These are phyloP conservation scores for Phenganax subtilis DNA, from an alignment of 92 coral and sea anemone genomes.

Conservation along the genomic window DNA sequence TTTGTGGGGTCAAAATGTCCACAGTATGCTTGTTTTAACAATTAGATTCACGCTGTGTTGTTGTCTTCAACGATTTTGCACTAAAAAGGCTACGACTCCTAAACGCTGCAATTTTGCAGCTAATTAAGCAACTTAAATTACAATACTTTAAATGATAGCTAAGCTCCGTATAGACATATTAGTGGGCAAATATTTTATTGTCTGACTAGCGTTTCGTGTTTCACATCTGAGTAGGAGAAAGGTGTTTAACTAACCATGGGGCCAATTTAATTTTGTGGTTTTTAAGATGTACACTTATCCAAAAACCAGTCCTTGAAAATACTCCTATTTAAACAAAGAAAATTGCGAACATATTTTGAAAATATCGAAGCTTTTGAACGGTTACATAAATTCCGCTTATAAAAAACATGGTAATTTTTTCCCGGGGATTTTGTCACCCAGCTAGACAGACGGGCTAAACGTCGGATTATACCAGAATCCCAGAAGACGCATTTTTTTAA, in stretches of 20 bases:
- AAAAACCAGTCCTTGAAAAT: neutral
- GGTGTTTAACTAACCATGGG: conserved; percentile 10
- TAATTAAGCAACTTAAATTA: too few species aligned
- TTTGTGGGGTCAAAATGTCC: conserved; percentile 3
- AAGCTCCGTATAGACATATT: too few species aligned
- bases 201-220: conserved; percentile 4
- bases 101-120: neutral
- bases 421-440: neutral
- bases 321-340: neutral
- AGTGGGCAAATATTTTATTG: neutral
- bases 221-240: neutral
- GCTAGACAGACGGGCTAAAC: conserved; percentile 2
- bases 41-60: conserved; percentile 27
- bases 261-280: neutral
- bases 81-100: conserved; percentile 22
- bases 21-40: conserved; percentile 33
- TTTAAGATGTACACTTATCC: neutral
- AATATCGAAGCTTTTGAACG: too few species aligned
- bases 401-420: neutral
- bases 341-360: neutral
- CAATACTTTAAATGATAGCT: too few species aligned
- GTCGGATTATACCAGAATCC: neutral
- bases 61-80: conserved; percentile 16
- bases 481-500: neutral
- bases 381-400: neutral